phyloP scores from a whole-genome alignment of 2,797 vertebrate genomes.

The Emys orbicularis region DNA sequence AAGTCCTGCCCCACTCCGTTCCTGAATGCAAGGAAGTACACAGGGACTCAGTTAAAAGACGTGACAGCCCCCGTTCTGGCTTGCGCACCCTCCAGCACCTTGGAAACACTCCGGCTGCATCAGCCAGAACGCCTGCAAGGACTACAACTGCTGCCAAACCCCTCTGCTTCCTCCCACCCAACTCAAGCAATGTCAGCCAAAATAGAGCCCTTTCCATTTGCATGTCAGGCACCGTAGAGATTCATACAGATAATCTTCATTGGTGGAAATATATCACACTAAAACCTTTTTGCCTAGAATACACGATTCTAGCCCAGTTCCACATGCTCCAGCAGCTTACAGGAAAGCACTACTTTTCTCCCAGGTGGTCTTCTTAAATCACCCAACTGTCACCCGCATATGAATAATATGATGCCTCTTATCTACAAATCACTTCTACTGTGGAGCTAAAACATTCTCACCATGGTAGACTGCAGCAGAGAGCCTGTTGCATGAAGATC shows the following conservation, averaged over 20 bases:
- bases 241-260: neutral
- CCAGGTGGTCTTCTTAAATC: neutral
- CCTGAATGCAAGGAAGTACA: neutral
- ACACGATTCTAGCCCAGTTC: neutral
- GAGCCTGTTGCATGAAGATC: neutral
- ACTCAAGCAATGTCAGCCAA: neutral
- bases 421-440: neutral
- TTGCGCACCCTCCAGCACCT: neutral
- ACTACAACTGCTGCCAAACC: neutral
- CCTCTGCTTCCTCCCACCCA: neutral
- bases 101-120: neutral
- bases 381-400: neutral
- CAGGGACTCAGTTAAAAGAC: neutral
- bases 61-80: neutral
- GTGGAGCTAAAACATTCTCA: neutral
- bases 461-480: neutral
- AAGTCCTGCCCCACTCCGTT: neutral
- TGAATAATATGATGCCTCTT: fast-evolving
- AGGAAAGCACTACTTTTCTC: neutral
- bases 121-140: neutral
- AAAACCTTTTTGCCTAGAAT: neutral
- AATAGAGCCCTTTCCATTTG: neutral
- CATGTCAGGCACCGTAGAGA: neutral
- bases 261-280: neutral
- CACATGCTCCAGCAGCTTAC: neutral